Evolutionary conservation across 1,140 invertebrate genomes (phyloP), one percentile per base, ranked within the genome.

Genomic region (Phymorhynchus buccinoides): DNA sequence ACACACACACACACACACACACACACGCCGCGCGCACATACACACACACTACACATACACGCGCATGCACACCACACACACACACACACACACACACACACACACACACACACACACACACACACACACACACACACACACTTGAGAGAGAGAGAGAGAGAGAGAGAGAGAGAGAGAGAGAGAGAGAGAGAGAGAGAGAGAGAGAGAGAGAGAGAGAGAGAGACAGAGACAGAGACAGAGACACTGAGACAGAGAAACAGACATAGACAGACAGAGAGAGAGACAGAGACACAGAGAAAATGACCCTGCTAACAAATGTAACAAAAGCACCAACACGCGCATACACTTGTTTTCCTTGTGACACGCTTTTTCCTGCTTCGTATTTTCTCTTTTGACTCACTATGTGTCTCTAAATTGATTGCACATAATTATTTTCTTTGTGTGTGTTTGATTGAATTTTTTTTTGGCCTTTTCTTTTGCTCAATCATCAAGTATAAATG

Each of bases 81-180:
- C 66, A 71, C 66, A 71, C 66, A 71, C 66, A 71, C 66, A 71
- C 66, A 3, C 66, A 35, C 66, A 3, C 66, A 35, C 66, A 3
- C 66, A 35, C 66, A 71, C 66, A 71, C 66, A 71, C 66, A 3
- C 66, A 71, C 66, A 71, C 66, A 71, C 66, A 3, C 71, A 32
- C 71, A 3, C 71, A 73, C 71, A 37, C 71, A 73, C 71, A 37
- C 71, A 35, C 71, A 73, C 71, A 73, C 71, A 39, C 71, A 73
- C 71, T n/a, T 18, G 44, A 9, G 44, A 18, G 44, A 18, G 18
- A 18, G 44, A 18, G 44, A 18, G 44, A 48, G 44, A 18, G 44
- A 9, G 44, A 22, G 18, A 18, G 44, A 48, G 6, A 18, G 56
- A 48, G 18, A 48, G 18, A 9, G 44, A 9, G 18, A 48, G 7